Conservation (phyloP, 2,888 invertebrate species). For the Aspidiotus destructor region DNA sequence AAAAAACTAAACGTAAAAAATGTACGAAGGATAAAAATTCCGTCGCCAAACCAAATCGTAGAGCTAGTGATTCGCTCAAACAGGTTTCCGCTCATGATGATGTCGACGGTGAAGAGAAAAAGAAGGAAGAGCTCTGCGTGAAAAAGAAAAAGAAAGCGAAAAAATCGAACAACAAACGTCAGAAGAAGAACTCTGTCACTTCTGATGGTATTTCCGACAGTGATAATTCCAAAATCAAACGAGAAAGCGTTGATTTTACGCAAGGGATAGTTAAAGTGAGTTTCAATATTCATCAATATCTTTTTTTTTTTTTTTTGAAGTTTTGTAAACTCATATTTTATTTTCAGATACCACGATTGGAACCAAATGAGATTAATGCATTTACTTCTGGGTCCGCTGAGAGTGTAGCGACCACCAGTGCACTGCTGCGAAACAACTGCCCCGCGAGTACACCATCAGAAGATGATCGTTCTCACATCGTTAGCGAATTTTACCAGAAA, state of each 20-base stretch:
- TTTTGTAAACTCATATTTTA: too few relatives aligned
- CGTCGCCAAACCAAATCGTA: background rate
- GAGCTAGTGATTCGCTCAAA: too few relatives aligned
- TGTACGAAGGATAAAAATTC: conserved; percentile 9
- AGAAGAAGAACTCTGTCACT: background rate
- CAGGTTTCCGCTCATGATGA: too few relatives aligned
- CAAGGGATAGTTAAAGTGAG: too few relatives aligned
- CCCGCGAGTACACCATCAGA: too few relatives aligned
- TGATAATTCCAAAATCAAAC: background rate
- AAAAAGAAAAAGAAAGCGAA: conserved; percentile 8
- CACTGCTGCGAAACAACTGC: too few relatives aligned
- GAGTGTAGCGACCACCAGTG: too few relatives aligned
- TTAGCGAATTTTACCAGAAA: conserved; percentile 15
- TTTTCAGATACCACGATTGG: too few relatives aligned
- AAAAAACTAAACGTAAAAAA: conserved; percentile 23
- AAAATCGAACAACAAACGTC: background rate
- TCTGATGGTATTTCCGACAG: background rate
- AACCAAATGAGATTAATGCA: too few relatives aligned
- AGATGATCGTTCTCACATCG: conserved; percentile 1
- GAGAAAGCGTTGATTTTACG: background rate
- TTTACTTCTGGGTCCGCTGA: too few relatives aligned
- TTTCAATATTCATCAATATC: too few relatives aligned
- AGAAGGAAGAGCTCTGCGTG: conserved; percentile 1
- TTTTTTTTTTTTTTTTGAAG: too few relatives aligned
- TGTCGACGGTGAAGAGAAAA: background rate